A percentile compares a stretch with the other conserved stretches of the same genome.
phyloP scores from a whole-genome alignment of 2,888 invertebrate genomes.

The Drosophila mayaguana region DNA sequence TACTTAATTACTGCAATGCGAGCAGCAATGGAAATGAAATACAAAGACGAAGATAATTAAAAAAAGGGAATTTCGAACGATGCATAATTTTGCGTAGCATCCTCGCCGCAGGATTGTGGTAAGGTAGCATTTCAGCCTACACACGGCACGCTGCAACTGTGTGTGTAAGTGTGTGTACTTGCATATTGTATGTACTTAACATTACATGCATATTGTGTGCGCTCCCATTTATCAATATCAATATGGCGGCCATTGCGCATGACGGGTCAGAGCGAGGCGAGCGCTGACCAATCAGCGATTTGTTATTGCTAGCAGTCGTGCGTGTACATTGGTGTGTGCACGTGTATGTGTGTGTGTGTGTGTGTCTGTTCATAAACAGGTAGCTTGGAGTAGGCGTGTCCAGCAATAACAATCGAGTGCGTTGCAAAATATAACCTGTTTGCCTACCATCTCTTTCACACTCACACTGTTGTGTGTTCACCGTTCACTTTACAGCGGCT shows the following conservation, averaged over 20 bases:
- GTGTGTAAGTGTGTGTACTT: neutral
- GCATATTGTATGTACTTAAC: constrained; percentile 16
- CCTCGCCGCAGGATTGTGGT: constrained; percentile 31
- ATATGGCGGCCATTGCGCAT: constrained; percentile 83
- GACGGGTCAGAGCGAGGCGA: constrained; percentile 40
- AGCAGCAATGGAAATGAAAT: constrained; percentile 36
- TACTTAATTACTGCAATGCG: constrained; percentile 39
- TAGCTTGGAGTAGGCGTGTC: constrained; percentile 70
- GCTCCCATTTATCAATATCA: constrained; percentile 48
- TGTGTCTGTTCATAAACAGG: constrained; percentile 52
- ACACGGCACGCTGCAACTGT: constrained; percentile 26
- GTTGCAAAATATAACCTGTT: constrained; percentile 74
- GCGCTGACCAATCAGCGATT: constrained; percentile 73
- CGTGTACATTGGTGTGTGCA: constrained; percentile 13
- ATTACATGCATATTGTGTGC: constrained; percentile 14
- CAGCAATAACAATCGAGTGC: constrained; percentile 23
- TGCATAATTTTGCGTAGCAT: constrained; percentile 48
- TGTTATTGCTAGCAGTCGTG: constrained; percentile 49
- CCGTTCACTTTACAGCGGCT: constrained; percentile 20
- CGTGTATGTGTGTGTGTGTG: constrained; percentile 1
- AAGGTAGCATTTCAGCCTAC: constrained; percentile 34
- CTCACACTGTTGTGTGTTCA: constrained; percentile 18
- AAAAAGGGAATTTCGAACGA: constrained; percentile 29
- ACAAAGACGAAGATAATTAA: constrained; percentile 42
- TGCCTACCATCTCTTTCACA: constrained; percentile 52